Evolutionary conservation across 2,888 invertebrate species (phyloP).

Genomic region (Rhyacophila evoluta): DNA sequence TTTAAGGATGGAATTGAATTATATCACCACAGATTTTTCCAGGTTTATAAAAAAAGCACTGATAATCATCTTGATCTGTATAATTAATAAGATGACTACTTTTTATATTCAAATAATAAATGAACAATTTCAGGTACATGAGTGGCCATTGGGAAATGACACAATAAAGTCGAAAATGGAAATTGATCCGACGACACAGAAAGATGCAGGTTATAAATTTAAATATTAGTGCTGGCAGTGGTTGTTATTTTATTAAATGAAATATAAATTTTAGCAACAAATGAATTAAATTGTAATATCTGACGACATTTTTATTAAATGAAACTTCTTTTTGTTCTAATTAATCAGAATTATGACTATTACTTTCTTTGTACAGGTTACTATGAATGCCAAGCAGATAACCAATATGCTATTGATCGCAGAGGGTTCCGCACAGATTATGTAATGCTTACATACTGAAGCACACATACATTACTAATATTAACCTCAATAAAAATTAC

Average conservation of each 20-base stretch:
- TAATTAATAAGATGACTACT: too few relatives aligned
- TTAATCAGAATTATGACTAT: too few relatives aligned
- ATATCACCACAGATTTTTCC: constrained; percentile 78
- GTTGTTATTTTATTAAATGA: too few relatives aligned
- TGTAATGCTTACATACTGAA: constrained; percentile 42
- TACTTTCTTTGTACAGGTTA: too few relatives aligned
- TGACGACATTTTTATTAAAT: too few relatives aligned
- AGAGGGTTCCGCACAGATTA: constrained; percentile 75
- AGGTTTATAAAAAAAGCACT: too few relatives aligned
- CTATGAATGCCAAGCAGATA: constrained; percentile 80
- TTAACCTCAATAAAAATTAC: background rate
- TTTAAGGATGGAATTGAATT: constrained; percentile 82
- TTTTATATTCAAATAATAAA: too few relatives aligned
- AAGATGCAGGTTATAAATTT: constrained; percentile 68
- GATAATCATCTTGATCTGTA: too few relatives aligned
- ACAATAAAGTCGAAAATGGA: constrained; percentile 80
- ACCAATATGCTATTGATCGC: constrained; percentile 77
- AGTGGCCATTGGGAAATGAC: constrained; percentile 75
- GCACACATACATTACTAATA: background rate
- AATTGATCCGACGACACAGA: constrained; percentile 79
- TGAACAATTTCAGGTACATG: constrained; percentile 68
- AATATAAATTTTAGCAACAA: too few relatives aligned
- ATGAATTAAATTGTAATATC: too few relatives aligned
- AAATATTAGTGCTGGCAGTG: too few relatives aligned
- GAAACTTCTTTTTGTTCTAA: too few relatives aligned